Evolutionary conservation across 2,888 invertebrate species (phyloP).

Genomic region (Nomada goodeniana): DNA sequence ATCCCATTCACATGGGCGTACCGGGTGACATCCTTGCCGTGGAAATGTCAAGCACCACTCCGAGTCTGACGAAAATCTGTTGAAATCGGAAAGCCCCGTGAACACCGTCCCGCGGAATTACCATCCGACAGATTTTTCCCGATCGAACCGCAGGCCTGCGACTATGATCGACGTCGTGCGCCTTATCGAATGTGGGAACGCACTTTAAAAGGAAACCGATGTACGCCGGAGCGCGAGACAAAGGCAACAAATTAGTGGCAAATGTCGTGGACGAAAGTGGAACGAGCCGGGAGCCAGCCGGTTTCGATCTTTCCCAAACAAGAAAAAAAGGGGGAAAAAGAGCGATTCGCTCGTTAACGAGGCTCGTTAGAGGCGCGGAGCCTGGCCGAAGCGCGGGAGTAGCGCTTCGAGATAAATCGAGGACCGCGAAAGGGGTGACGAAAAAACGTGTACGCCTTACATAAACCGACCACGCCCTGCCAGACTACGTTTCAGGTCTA

Average conservation of each 20-base stretch:
- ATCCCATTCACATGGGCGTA: constrained; percentile 64
- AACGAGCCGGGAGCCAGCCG: constrained; percentile 25
- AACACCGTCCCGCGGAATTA: not conserved
- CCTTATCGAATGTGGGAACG: constrained; percentile 38
- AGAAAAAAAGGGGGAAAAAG: constrained; percentile 38
- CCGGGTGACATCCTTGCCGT: constrained; percentile 25
- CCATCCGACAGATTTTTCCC: not conserved
- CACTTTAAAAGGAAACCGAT: constrained; percentile 22
- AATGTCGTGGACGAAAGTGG: constrained; percentile 43
- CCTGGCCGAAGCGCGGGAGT: constrained; percentile 54
- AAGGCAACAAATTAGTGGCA: constrained; percentile 38
- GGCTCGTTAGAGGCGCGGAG: constrained; percentile 37
- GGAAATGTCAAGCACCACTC: constrained; percentile 42
- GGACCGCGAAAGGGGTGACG: constrained; percentile 76
- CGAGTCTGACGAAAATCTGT: not conserved
- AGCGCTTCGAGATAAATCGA: constrained; percentile 59
- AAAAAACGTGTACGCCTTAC: constrained; percentile 82
- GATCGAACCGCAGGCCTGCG: not conserved
- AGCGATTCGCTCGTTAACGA: constrained; percentile 52
- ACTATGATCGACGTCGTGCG: not conserved
- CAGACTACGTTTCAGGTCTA: constrained; percentile 64
- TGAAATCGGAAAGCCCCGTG: not conserved
- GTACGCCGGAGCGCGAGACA: constrained; percentile 4
- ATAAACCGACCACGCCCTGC: constrained; percentile 83
- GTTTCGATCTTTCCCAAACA: constrained; percentile 41